Evolutionary conservation across 2,888 invertebrate species (phyloP), one percentile per base, ranked within the genome.

Genomic region (Crocallis elinguaria): DNA sequence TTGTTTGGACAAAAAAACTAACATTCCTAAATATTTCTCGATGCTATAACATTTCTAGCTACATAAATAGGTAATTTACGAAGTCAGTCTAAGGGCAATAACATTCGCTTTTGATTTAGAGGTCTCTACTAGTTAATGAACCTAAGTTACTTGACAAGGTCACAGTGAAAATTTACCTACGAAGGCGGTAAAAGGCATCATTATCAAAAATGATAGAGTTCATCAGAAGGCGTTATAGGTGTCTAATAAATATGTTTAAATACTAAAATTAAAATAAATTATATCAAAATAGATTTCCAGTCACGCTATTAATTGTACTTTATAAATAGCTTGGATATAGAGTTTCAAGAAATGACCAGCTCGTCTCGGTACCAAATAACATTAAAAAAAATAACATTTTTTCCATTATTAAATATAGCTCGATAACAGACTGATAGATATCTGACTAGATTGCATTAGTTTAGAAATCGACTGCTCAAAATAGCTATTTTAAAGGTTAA

Each of bases 61-160:
- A 17, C 14, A 32, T 14, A 36, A 27, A 45, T 23, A 19, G 25
- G 21, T 30, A n/a, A 25, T n/a, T 45, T 51, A 51, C 30, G 17
- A 33, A 32, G 32, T 43, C 14, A 11, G n/a, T 21, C 8, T 27
- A 36, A 46, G 35, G 46, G 45, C 45, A 3, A 11, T 27, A 30
- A 38, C n/a, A 8, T 23, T 23, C 8, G 23, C 17, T n/a, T 37
- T 33, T 52, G 36, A 42, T 41, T 46, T 45, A 52, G 29, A 37
- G 49, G 37, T 42, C 42, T 35, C 27, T 39, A 16, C 25, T 35
- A 17, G 37, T 13, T 42, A 48, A 42, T 27, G 42, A 53, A 27
- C 53, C 14, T 16, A 13, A 23, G 7, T 30, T 30, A 9, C 7
- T 32, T 23, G 9, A 9, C 48, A 53, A 53, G 48, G 46, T 17